Base-by-base conservation (phyloP, 1,140 invertebrate species). In the Dermatophagoides farinae region DNA sequence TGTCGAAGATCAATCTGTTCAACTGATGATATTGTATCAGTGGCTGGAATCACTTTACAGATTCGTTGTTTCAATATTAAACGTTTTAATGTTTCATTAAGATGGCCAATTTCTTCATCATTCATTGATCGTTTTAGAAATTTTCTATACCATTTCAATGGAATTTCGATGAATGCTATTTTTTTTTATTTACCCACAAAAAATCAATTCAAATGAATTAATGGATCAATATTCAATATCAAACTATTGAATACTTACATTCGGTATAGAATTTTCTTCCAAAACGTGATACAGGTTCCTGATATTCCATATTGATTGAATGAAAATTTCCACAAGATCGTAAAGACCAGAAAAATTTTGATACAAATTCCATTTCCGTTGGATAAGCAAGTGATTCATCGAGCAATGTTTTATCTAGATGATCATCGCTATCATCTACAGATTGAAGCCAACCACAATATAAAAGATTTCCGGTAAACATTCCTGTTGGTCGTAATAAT, bases 141-240 rank as follows among this genome's bases (percentile, higher is more conserved):
- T 31, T 31, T 31, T 31, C 31, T 2, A 43, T 49, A 60, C 58
- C 58, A 60, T 37, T 37, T 60, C 9, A 60, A 18, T n/a, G 58
- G 58, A 25, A 60, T 60, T 16, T 60, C 47, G 8, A 60, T 37
- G 25, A 60, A 60, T 16, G 16, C 58, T 60, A 40, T 37, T 31
- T 2, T 31, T 4, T 31, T 31, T 31, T 31, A 31, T 31, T 31
- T 31, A 31, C n/a, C n/a, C n/a, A 31, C 31, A 4, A 31, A 31
- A 31, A 2, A 31, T 31, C 2, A 31, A 31, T 31, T 31, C 31
- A 31, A 31, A 31, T 31, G 31, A n/a, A n/a, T n/a, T n/a, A n/a
- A n/a, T n/a, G n/a, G n/a, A n/a, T n/a, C n/a, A n/a, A n/a, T n/a
- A n/a, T n/a, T n/a, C n/a, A n/a, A n/a, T n/a, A n/a, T n/a, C n/a